Conservation (phyloP, 2,888 invertebrate species). For the Molanna angustata region DNA sequence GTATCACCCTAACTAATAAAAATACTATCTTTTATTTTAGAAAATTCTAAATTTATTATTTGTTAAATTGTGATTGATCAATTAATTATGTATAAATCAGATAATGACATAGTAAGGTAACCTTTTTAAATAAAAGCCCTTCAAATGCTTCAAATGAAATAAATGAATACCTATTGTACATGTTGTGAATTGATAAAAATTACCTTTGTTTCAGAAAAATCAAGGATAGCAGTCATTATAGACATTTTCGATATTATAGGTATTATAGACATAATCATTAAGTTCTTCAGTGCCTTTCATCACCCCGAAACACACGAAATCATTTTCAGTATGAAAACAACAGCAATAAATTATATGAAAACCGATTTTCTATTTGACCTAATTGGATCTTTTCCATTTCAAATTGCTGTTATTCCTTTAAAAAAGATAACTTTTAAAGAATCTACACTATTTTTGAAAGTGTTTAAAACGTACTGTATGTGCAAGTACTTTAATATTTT, state of each 20-base stretch:
- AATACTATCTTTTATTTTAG: no score
- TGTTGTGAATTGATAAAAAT: no score
- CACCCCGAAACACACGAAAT: slow-evolving; percentile 22
- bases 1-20: no score
- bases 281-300: slow-evolving; percentile 19
- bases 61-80: no score
- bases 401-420: slow-evolving; percentile 3
- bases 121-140: no score
- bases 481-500: slow-evolving; percentile 13
- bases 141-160: no score
- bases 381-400: slow-evolving; percentile 16
- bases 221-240: not conserved
- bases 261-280: slow-evolving; percentile 12
- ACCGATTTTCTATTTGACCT: slow-evolving; percentile 17
- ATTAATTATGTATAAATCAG: no score
- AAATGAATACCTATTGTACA: no score
- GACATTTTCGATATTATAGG: slow-evolving; percentile 4
- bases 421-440: slow-evolving; percentile 5
- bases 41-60: no score
- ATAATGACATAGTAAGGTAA: no score
- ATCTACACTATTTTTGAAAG: slow-evolving; percentile 13
- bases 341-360: slow-evolving; percentile 15
- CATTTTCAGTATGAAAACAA: slow-evolving; percentile 3
- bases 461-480: slow-evolving; percentile 11
- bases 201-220: no score